Evolutionary conservation across 2,888 invertebrate species (phyloP).

Genomic region (Ectemnius cavifrons): DNA sequence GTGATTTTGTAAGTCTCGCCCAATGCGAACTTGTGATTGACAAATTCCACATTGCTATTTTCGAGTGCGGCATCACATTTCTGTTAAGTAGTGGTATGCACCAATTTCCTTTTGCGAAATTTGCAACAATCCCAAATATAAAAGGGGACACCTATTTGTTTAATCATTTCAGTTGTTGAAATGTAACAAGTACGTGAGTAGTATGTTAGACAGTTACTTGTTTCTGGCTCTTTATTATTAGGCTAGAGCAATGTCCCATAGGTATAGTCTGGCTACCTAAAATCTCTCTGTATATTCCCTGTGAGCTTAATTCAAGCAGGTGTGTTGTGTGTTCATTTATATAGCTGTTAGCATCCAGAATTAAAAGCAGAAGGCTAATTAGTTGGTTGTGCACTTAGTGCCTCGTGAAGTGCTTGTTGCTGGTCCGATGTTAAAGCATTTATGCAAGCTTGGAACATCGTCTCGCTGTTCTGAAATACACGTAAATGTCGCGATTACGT

Average conservation of each 20-base stretch:
- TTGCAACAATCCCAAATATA: conserved; percentile 52
- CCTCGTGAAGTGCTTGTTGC: conserved; percentile 89
- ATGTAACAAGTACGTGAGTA: conserved; percentile 57
- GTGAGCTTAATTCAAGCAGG: conserved; percentile 50
- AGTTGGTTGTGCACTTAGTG: conserved; percentile 79
- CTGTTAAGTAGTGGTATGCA: conserved; percentile 33
- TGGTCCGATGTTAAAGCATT: conserved; percentile 88
- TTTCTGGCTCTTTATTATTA: conserved; percentile 58
- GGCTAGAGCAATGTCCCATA: conserved; percentile 59
- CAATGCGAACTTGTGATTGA: conserved; percentile 57
- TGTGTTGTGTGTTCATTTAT: conserved; percentile 25
- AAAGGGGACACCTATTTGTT: conserved; percentile 34
- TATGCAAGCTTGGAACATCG: conserved; percentile 89
- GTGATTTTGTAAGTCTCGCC: conserved; percentile 49
- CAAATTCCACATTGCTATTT: conserved; percentile 36
- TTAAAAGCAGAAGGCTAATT: conserved; percentile 56
- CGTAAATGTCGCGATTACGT: conserved; percentile 8
- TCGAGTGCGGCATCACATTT: conserved; percentile 31
- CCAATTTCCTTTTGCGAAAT: conserved; percentile 42
- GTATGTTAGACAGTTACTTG: conserved; percentile 61
- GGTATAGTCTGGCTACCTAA: conserved; percentile 66
- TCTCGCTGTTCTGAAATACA: conserved; percentile 83
- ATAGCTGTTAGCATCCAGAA: conserved; percentile 30
- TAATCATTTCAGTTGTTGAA: conserved; percentile 34
- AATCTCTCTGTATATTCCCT: conserved; percentile 48